Evolutionary conservation across 2,888 invertebrate species (phyloP), one percentile per base, ranked within the genome.

Genomic region (Halictus quadricinctus): DNA sequence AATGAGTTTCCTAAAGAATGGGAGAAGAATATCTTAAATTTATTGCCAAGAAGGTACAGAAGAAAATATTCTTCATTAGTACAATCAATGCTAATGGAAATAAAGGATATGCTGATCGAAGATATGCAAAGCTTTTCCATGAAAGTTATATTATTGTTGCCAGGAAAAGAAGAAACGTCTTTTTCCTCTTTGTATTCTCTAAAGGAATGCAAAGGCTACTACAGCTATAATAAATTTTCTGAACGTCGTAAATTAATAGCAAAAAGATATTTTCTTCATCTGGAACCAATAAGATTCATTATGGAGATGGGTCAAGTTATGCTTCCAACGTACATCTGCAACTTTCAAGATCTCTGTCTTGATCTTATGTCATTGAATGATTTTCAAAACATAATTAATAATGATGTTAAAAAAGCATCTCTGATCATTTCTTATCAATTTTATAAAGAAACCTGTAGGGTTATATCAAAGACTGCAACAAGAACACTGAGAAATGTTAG

Each of bases 291-390:
- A 36, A 89, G 87, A 81, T 81, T 80, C 36, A 92, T 94, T 8
- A 88, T 92, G 21, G 88, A 90, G 13, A 88, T 86, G 21, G 91
- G 95, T 2, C 93, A 93, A 46, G 43, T 87, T 1, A 95, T 95
- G 73, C 93, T 96, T 69, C 95, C 95, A 0, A 70, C 88, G 2
- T 85, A 94, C 12, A 93, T 95, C 1, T 93, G 95, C 60, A 91
- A 94, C 81, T 94, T 95, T 48, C 87, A 91, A 15, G 25, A 73
- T 12, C 89, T 88, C 41, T 54, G 75, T 0, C 25, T 79, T 1
- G 90, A 91, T 5, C 84, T 89, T 29, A 77, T 93, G 21, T 88
- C 91, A 2, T 84, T 94, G 15, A 77, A 85, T 2, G 92, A 93
- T 25, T 92, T 95, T 87, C 92, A 90, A 64, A 92, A 89, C 12